Evolutionary conservation across 2,113 vertebrate genomes (phyloP).

Genomic region (Oreotragus oreotragus): DNA sequence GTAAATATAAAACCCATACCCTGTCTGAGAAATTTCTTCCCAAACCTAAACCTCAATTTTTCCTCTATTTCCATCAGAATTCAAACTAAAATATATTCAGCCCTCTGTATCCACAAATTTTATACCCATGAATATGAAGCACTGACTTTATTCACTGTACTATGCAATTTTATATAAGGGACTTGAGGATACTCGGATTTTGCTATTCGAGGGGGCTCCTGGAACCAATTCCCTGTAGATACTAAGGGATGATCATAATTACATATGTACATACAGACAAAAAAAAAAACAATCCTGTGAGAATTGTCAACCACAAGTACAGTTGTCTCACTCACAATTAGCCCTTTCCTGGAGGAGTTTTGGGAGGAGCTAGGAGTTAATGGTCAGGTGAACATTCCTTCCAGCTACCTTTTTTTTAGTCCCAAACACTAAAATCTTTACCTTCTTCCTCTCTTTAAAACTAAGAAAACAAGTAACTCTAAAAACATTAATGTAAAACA

Average conservation of each 20-base stretch:
- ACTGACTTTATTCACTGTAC: background rate
- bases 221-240: background rate
- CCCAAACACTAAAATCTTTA: conserved; percentile 21
- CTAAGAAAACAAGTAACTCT: conserved; percentile 26
- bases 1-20: background rate
- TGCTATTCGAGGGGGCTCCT: background rate
- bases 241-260: background rate
- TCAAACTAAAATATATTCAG: conserved; percentile 6
- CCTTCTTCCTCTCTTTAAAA: background rate
- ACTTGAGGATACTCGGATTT: background rate
- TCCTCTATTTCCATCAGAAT: conserved; percentile 29
- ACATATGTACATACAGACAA: background rate
- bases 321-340: background rate
- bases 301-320: background rate
- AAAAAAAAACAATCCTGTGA: background rate
- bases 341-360: background rate
- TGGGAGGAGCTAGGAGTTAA: background rate
- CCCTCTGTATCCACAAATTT: background rate
- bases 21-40: conserved; percentile 29
- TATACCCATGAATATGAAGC: background rate
- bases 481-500: conserved; percentile 20
- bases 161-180: background rate
- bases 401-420: background rate
- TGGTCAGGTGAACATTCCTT: background rate
- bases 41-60: conserved; percentile 4